A percentile compares a stretch with the other conserved stretches of the same genome.
These are phyloP conservation scores for Centroberyx gerrardi DNA, from an alignment of 2,797 vertebrate species.

Conservation along the genomic window DNA sequence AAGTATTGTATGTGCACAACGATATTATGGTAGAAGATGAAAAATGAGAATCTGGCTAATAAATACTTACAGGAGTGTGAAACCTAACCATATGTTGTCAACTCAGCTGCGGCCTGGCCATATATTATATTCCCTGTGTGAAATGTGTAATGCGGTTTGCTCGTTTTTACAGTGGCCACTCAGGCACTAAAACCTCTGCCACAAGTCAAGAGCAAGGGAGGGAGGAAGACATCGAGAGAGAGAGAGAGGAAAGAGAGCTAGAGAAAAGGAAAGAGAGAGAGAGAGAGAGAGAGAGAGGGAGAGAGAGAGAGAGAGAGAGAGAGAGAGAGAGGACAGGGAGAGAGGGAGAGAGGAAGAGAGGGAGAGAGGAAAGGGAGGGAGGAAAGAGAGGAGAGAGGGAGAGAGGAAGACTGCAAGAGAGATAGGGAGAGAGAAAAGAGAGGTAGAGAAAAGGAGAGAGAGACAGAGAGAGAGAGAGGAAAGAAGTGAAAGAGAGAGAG, in stretches of 20 bases:
- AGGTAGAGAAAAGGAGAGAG: background rate
- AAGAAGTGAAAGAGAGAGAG: background rate
- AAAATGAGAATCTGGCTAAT: too few relatives aligned
- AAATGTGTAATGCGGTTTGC: background rate
- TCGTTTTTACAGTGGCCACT: too few relatives aligned
- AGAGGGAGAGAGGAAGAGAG: background rate
- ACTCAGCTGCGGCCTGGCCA: too few relatives aligned
- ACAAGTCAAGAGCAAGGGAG: background rate
- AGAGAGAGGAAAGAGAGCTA: too few relatives aligned
- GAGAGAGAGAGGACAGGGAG: background rate
- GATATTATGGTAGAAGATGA: too few relatives aligned
- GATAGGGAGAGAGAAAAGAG: background rate
- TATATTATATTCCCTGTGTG: background rate
- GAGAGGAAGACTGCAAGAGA: background rate
- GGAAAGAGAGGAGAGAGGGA: background rate
- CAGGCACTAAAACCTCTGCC: background rate
- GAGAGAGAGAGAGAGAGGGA: too few relatives aligned
- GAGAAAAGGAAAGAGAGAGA: too few relatives aligned
- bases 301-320: background rate
- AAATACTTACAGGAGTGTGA: too few relatives aligned
- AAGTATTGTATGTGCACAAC: too few relatives aligned
- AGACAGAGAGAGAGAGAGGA: background rate
- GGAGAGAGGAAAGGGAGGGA: background rate
- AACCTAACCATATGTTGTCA: too few relatives aligned
- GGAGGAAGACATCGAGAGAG: too few relatives aligned